Evolutionary conservation across 2,113 vertebrate genomes (phyloP).

Genomic region (Pollimyrus isidori): DNA sequence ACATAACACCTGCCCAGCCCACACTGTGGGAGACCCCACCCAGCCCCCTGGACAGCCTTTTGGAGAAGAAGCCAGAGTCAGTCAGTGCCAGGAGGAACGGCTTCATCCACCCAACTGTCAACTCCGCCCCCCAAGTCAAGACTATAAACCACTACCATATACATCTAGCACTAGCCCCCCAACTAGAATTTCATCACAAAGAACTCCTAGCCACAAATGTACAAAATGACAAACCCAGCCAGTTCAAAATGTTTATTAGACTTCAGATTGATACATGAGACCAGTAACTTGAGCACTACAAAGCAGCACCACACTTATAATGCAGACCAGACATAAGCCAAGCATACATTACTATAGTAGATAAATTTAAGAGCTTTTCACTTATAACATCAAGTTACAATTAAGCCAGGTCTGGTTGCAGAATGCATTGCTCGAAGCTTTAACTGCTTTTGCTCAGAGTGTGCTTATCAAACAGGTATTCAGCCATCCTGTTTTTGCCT

Average conservation of each 20-base stretch:
- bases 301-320: background rate
- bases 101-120: too few relatives aligned
- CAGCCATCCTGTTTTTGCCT: slow-evolving; percentile 74
- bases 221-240: background rate
- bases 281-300: background rate
- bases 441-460: slow-evolving; percentile 67
- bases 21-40: too few relatives aligned
- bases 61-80: too few relatives aligned
- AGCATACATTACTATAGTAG: background rate
- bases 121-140: too few relatives aligned
- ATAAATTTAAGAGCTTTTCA: background rate
- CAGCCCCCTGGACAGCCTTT: too few relatives aligned
- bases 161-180: too few relatives aligned
- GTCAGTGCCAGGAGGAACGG: too few relatives aligned
- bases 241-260: background rate
- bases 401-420: background rate
- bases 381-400: background rate
- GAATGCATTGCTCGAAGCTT: slow-evolving; percentile 5
- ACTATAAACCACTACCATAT: too few relatives aligned
- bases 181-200: background rate
- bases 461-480: slow-evolving; percentile 97
- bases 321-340: background rate
- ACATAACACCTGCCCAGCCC: too few relatives aligned
- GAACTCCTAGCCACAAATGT: background rate
- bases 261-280: background rate